Evolutionary conservation across 2,888 invertebrate genomes (phyloP).

Genomic region (Molanna angustata): DNA sequence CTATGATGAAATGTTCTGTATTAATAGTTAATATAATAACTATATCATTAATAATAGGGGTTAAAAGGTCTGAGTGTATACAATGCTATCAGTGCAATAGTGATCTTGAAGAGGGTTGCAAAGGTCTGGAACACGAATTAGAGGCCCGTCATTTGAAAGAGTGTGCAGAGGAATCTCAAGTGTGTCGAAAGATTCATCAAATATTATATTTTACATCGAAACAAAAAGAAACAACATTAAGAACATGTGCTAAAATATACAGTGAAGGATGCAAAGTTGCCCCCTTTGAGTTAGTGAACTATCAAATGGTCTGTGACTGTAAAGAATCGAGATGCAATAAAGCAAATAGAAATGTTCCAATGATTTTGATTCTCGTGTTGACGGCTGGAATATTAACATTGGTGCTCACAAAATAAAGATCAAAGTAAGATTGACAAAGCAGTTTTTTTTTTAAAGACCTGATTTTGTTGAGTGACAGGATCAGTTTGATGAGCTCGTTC

Average conservation of each 20-base stretch:
- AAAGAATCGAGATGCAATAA: slow-evolving; percentile 2
- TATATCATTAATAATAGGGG: too few species aligned
- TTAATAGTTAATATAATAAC: too few species aligned
- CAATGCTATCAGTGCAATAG: slow-evolving; percentile 48
- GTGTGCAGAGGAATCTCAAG: slow-evolving; percentile 34
- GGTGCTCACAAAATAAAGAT: too few species aligned
- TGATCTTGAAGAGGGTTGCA: slow-evolving; percentile 38
- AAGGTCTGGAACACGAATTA: too few species aligned
- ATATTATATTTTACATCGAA: background rate
- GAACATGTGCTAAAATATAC: background rate
- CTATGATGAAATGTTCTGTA: too few species aligned
- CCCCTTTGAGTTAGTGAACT: background rate
- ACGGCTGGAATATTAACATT: background rate
- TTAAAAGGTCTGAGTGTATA: too few species aligned
- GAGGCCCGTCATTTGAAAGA: slow-evolving; percentile 41
- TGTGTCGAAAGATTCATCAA: background rate
- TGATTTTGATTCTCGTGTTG: background rate
- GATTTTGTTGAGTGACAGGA: slow-evolving; percentile 48
- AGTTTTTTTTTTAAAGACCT: too few species aligned
- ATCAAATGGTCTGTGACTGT: slow-evolving; percentile 10
- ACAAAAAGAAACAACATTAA: background rate
- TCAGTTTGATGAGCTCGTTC: slow-evolving; percentile 52
- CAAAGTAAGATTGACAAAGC: too few species aligned
- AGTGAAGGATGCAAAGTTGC: background rate
- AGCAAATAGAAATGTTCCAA: background rate